Conservation (phyloP, 2,113 vertebrate species). For the Percopsis transmontana region DNA sequence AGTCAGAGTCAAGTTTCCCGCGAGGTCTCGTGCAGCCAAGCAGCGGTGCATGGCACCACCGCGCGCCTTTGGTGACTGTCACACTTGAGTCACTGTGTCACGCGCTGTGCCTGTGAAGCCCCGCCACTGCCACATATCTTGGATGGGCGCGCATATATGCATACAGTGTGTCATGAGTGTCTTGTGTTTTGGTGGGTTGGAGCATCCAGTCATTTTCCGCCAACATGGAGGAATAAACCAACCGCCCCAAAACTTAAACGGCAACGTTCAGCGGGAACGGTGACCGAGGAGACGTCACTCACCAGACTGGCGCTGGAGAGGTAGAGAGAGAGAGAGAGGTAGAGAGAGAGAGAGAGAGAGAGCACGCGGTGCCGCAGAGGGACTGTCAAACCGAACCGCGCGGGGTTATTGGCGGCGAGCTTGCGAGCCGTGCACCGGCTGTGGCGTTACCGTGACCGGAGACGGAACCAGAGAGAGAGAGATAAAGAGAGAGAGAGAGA, state of each 20-base stretch:
- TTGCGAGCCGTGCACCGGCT: not conserved
- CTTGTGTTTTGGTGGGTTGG: too few relatives aligned
- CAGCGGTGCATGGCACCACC: not conserved
- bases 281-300: not conserved
- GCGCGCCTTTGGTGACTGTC: not conserved
- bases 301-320: not conserved
- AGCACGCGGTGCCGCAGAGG: slow-evolving; percentile 60
- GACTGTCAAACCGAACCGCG: slow-evolving; percentile 38
- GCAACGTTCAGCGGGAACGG: not conserved
- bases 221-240: too few relatives aligned
- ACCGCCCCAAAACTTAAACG: too few relatives aligned
- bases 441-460: not conserved
- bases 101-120: not conserved
- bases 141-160: too few relatives aligned
- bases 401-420: slow-evolving; percentile 32
- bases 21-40: not conserved
- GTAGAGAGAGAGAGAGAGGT: slow-evolving; percentile 17
- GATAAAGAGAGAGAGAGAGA: not conserved
- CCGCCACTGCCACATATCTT: too few relatives aligned
- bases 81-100: not conserved
- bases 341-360: not conserved
- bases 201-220: too few relatives aligned
- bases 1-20: not conserved
- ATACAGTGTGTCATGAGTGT: too few relatives aligned
- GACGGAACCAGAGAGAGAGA: slow-evolving; percentile 3